Base-by-base conservation (phyloP, 1,140 invertebrate species). In the Anoplophora glabripennis region DNA sequence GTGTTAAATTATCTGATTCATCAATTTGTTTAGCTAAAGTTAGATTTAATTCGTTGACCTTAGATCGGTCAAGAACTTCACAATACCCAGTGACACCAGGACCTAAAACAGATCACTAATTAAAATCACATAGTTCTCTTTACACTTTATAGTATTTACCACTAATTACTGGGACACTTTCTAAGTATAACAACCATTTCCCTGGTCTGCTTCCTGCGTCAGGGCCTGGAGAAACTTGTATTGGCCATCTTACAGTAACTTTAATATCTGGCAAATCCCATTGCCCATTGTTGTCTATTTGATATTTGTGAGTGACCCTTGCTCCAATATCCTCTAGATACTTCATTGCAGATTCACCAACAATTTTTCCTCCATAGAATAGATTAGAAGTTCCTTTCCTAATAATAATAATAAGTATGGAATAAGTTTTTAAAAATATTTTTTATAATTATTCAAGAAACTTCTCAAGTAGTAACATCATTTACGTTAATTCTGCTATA, bases 171-270 rank as follows among this genome's bases (percentile, higher is more conserved):
- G 93, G 93, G 5, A 81, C 66, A 58, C 88, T 86, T 76, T 94
- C 93, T 40, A 95, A 79, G 72, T 97, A 97, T 0, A 96, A 78
- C 9, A 97, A 78, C 88, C 94, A 95, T 75, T 96, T 96, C 40
- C 91, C 92, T 36, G 67, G 77, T 86, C 93, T 93, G 74, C 95
- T 94, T 28, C 89, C 89, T 4, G 53, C 59, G 10, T 79, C 72
- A 64, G 85, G 86, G 11, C 87, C 83, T 66, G 87, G 92, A 15
- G 88, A 86, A 1, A 96, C 86, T 78, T 96, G 92, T 70, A 89
- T 87, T 0, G 95, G 95, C 94, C 94, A 96, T 1, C 84, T 81
- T 57, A 98, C 89, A 21, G 81, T 78, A n/a, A 98, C 85, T 67
- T 87, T 83, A 0, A 96, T 79, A 33, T 83, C 82, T 7, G 85